A percentile compares a stretch with the other conserved stretches of the same genome.
Conservation (phyloP, 1,140 invertebrate species). For the Papilio glaucus region DNA sequence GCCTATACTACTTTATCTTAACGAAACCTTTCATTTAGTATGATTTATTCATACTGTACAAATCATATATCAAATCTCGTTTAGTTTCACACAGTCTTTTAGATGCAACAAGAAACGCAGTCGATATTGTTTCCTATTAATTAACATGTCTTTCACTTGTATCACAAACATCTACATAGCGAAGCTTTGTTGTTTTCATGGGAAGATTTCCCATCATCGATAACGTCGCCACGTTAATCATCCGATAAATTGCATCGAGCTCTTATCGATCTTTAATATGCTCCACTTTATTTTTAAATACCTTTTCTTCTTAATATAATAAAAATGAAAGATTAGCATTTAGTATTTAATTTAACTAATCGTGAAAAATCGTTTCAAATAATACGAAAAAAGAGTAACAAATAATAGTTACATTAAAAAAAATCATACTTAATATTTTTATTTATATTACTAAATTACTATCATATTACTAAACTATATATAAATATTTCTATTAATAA, state of each 20-base stretch:
- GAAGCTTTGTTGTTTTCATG: slow-evolving; percentile 23
- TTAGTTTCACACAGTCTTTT: slow-evolving; percentile 12
- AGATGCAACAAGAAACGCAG: background rate
- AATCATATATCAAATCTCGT: background rate
- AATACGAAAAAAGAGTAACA: too few species aligned
- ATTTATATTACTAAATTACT: too few species aligned
- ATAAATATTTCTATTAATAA: too few species aligned
- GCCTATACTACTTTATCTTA: too few species aligned
- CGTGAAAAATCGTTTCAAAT: too few species aligned
- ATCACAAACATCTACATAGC: background rate
- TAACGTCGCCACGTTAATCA: slow-evolving; percentile 11
- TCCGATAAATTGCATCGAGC: slow-evolving; percentile 1
- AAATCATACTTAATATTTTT: too few species aligned
- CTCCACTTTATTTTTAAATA: background rate
- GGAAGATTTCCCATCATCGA: slow-evolving; percentile 28
- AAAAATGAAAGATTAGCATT: too few species aligned
- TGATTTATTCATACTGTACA: background rate
- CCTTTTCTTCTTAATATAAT: background rate
- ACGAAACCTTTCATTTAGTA: too few species aligned
- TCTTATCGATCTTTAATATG: slow-evolving; percentile 19
- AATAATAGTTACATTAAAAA: too few species aligned
- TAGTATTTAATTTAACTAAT: too few species aligned
- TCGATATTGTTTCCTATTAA: slow-evolving; percentile 17
- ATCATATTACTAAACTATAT: too few species aligned
- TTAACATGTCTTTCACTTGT: slow-evolving; percentile 17